A percentile compares a stretch with the other conserved stretches of the same genome.
phyloP scores from a whole-genome alignment of 2,888 invertebrate species.

The Drosophila kanekoi region DNA sequence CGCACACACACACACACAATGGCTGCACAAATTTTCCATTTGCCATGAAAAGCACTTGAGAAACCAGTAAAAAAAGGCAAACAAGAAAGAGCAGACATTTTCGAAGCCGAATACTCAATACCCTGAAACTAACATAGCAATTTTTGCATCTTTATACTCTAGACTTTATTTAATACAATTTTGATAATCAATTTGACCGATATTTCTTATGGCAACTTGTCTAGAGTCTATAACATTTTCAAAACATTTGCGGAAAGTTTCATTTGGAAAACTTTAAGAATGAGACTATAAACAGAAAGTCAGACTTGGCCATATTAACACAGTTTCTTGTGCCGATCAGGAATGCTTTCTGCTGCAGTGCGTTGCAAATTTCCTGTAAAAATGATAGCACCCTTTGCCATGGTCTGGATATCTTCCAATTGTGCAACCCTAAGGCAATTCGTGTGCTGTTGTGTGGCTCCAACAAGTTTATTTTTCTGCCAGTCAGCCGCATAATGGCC shows the following conservation, averaged over 20 bases:
- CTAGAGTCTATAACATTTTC: no score
- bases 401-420: constrained; percentile 25
- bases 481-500: constrained; percentile 65
- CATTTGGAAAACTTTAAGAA: no score
- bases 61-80: constrained; percentile 20
- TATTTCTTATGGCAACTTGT: background rate
- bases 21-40: constrained; percentile 62
- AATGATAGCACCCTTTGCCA: constrained; percentile 8
- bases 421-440: constrained; percentile 60
- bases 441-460: constrained; percentile 37
- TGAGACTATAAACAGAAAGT: background rate
- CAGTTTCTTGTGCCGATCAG: no score
- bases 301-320: no score
- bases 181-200: background rate
- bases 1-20: constrained; percentile 26
- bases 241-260: no score
- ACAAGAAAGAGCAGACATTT: background rate
- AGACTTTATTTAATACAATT: background rate
- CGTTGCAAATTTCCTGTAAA: constrained; percentile 10
- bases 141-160: background rate
- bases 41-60: constrained; percentile 61
- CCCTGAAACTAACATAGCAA: background rate
- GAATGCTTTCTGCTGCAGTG: background rate
- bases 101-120: background rate
- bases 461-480: constrained; percentile 65